Percentiles rank a stretch among this genome's conserved stretches.
These are phyloP conservation scores for Drosophila varians DNA, from an alignment of 1,140 invertebrate species.

Conservation along the genomic window DNA sequence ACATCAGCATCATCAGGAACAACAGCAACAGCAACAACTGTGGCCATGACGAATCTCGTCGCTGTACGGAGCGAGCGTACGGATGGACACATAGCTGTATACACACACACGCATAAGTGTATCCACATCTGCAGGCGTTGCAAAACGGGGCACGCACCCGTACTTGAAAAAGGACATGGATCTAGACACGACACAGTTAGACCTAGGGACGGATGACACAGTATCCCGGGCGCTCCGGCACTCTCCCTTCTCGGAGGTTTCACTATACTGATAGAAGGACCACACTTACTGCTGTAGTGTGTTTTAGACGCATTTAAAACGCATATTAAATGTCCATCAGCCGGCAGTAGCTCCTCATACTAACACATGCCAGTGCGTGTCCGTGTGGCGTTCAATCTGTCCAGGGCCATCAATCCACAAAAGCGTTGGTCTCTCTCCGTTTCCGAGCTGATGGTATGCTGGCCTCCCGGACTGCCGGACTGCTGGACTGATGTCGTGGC, in stretches of 20 bases:
- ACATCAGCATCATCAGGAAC: slow-evolving; percentile 16
- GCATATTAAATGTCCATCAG: slow-evolving; percentile 78
- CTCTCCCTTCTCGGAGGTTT: background rate
- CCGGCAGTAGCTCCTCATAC: slow-evolving; percentile 8
- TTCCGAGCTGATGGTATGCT: background rate
- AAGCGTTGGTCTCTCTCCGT: slow-evolving; percentile 55
- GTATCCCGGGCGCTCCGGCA: background rate
- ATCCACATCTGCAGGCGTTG: slow-evolving; percentile 73
- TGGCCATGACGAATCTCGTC: slow-evolving; percentile 70
- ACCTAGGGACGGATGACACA: background rate
- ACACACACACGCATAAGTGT: slow-evolving; percentile 12
- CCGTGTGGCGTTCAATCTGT: slow-evolving; percentile 68
- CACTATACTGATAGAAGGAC: slow-evolving; percentile 38
- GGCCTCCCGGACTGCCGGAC: background rate
- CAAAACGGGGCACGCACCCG: slow-evolving; percentile 66
- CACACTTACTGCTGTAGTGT: slow-evolving; percentile 12
- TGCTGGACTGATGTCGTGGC: slow-evolving; percentile 14
- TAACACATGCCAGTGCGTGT: background rate
- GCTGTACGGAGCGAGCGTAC: background rate
- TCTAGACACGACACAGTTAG: slow-evolving; percentile 6
- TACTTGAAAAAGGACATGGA: slow-evolving; percentile 23
- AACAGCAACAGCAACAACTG: slow-evolving; percentile 20
- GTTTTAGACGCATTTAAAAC: slow-evolving; percentile 60
- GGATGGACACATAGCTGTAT: slow-evolving; percentile 15
- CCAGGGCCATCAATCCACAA: slow-evolving; percentile 73